These are phyloP conservation scores for Eristalis intricaria DNA, from an alignment of 2,888 invertebrate species.

Conservation along the genomic window DNA sequence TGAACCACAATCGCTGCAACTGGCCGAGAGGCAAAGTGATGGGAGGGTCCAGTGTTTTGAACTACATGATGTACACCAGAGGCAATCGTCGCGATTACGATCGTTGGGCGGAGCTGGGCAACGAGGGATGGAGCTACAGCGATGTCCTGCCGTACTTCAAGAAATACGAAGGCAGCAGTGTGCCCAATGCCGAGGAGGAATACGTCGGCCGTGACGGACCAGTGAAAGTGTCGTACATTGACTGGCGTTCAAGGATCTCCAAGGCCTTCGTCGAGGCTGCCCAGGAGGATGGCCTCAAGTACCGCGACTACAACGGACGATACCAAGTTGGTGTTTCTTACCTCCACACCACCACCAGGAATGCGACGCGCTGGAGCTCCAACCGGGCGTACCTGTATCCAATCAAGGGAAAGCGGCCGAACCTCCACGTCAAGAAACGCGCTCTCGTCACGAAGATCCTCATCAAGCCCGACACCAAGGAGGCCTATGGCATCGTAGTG, in stretches of 20 bases:
- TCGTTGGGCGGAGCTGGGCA: constrained; percentile 87
- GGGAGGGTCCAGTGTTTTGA: constrained; percentile 90
- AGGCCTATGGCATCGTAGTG: constrained; percentile 84
- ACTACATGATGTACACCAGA: constrained; percentile 91
- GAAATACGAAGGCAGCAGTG: constrained; percentile 88
- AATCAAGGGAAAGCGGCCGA: constrained; percentile 82
- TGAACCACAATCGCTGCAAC: constrained; percentile 88
- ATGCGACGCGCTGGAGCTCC: constrained; percentile 84
- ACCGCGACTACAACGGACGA: constrained; percentile 86
- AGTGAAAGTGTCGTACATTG: constrained; percentile 83
- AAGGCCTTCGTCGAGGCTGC: constrained; percentile 86
- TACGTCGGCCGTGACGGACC: constrained; percentile 84
- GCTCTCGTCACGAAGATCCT: constrained; percentile 83
- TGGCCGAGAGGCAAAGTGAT: constrained; percentile 92
- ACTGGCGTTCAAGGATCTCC: constrained; percentile 84
- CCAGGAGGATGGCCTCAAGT: constrained; percentile 84
- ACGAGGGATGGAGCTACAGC: constrained; percentile 88
- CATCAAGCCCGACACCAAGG: constrained; percentile 82
- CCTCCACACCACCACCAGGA: constrained; percentile 84
- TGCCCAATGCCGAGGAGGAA: constrained; percentile 82
- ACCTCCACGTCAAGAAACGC: constrained; percentile 84
- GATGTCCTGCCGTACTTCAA: constrained; percentile 89
- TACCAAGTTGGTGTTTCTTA: constrained; percentile 85
- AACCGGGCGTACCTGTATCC: constrained; percentile 85
- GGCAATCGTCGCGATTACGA: constrained; percentile 89